Evolutionary conservation across 37 sponge, comb jelly and placozoan species (phyloP).

Genomic region (Chondrilla cf. caribensis): DNA sequence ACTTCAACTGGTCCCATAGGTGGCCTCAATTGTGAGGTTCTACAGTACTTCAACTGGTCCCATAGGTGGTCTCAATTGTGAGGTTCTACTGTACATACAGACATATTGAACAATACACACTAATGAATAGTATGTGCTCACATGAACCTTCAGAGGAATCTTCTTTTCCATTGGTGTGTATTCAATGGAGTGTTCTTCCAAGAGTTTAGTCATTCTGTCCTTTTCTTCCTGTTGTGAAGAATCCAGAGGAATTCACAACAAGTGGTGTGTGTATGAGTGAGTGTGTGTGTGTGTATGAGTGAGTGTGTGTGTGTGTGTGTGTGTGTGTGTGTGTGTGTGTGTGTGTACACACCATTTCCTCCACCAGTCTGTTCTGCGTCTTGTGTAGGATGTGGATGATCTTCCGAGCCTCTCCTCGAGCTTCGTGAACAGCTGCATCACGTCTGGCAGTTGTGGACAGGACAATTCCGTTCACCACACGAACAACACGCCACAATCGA

Average conservation of each 20-base stretch:
- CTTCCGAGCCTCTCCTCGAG: constrained; percentile 30
- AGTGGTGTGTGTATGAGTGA: background rate
- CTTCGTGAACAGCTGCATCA: constrained; percentile 46
- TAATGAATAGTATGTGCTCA: no score
- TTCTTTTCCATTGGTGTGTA: background rate
- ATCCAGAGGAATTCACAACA: no score
- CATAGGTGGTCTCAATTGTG: no score
- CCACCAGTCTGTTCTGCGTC: constrained; percentile 34
- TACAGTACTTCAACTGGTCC: no score
- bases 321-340: no score
- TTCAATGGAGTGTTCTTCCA: background rate
- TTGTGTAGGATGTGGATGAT: constrained; percentile 66
- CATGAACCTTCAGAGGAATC: background rate
- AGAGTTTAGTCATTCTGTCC: background rate
- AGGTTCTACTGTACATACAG: no score
- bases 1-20: no score
- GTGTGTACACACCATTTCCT: constrained; percentile 34
- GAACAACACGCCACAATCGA: constrained; percentile 88
- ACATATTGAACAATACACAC: no score
- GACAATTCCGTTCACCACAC: constrained; percentile 87
- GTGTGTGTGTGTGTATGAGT: no score
- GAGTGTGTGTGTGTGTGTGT: no score
- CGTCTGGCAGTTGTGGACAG: constrained; percentile 52
- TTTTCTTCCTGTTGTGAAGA: constrained; percentile 22
- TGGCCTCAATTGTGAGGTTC: no score